Conservation (phyloP, 2,888 invertebrate species). For the Synanthedon myopaeformis region DNA sequence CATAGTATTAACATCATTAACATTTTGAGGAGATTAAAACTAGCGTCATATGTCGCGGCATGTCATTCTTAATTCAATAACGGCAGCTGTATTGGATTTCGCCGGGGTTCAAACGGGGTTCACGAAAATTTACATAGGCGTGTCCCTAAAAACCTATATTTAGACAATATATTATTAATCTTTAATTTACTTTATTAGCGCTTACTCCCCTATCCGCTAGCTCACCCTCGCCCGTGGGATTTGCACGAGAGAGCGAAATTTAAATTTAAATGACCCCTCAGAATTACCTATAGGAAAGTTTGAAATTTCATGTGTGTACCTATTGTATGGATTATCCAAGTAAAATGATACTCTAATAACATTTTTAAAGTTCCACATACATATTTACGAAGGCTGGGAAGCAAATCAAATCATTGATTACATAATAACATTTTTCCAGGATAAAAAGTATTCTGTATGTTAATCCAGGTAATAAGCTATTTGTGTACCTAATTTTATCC, state of each 20-base stretch:
- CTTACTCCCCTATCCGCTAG: constrained; percentile 41
- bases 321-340: not conserved
- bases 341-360: not conserved
- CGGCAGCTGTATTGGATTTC: constrained; percentile 36
- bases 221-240: constrained; percentile 50
- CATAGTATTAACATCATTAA: not conserved
- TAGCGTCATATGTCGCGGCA: constrained; percentile 14
- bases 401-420: no score
- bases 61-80: constrained; percentile 31
- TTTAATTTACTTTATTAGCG: constrained; percentile 70
- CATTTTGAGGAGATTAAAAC: constrained; percentile 1
- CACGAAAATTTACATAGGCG: constrained; percentile 45
- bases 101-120: constrained; percentile 30
- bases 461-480: no score
- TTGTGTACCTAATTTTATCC: no score
- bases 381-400: no score
- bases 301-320: constrained; percentile 5
- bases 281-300: constrained; percentile 1
- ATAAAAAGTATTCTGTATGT: no score
- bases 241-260: constrained; percentile 57
- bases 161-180: constrained; percentile 68
- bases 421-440: no score
- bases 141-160: constrained; percentile 54
- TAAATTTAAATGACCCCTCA: constrained; percentile 63
- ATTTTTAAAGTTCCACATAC: no score